Evolutionary conservation across 1,140 invertebrate genomes (phyloP), one percentile per base, ranked within the genome.

Genomic region (Psilanteris sp.): DNA sequence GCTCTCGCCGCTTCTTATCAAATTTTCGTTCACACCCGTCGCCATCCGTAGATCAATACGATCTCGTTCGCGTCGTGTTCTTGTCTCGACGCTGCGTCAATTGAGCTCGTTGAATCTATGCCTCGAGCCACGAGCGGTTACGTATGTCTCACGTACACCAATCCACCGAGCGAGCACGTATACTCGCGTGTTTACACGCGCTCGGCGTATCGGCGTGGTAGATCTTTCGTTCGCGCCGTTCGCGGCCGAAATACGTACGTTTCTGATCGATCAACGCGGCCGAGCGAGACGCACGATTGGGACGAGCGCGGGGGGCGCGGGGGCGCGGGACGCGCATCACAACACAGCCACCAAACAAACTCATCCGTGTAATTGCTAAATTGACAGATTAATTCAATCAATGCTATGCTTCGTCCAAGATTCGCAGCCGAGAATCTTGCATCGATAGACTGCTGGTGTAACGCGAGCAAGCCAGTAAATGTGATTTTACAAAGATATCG

Each of bases 41-140:
- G 39, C 54, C 57, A 14, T 50, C 72, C 74, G 75, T 46, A 66
- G 71, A 87, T 87, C 86, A 84, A 87, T 87, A 87, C 79, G 79
- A 86, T 84, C 71, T 54, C 39, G 43, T 48, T 61, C 62, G 78
- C 50, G 72, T 78, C 57, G 36, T 54, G 31, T 48, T 66, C 71
- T 77, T 79, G 79, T 80, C 77, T 73, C 66, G 74, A 80, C 80
- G 77, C 77, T 78, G 84, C 71, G 77, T 77, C 85, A 88, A 88
- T 88, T 87, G 86, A 88, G 86, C 87, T 87, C 83, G 85, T 88
- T 87, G 85, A 88, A 88, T 88, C 85, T 81, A 81, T 87, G 84
- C 85, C 80, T 80, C 82, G 83, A 85, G 85, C 83, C 83, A 87
- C 83, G 83, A n/a, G n/a, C 82, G 82, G 81, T 85, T 84, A 83